Evolutionary conservation across 2,888 invertebrate genomes (phyloP).

Genomic region (Schizaphis graminum): DNA sequence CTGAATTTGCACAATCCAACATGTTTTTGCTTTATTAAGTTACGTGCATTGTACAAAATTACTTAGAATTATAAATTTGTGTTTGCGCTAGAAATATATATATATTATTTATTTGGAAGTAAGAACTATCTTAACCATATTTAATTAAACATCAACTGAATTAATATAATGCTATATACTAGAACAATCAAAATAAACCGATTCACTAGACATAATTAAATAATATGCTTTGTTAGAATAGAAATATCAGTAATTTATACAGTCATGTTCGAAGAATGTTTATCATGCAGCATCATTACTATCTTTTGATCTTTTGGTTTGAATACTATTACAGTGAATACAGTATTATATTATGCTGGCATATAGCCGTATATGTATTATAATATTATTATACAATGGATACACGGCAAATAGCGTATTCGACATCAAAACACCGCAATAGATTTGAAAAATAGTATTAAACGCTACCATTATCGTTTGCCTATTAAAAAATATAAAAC

Average conservation of each 20-base stretch:
- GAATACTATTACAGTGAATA: not conserved
- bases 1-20: not conserved
- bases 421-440: not conserved
- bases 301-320: constrained; percentile 7
- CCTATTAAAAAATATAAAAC: not conserved
- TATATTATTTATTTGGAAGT: not conserved
- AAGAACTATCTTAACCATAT: not conserved
- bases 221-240: not conserved
- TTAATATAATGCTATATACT: not conserved
- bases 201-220: not conserved
- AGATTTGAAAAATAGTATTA: not conserved
- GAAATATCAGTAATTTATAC: not conserved
- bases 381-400: too few species aligned
- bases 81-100: not conserved
- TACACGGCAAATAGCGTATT: not conserved
- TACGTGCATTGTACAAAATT: not conserved
- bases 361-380: not conserved
- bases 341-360: not conserved
- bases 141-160: not conserved
- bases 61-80: not conserved
- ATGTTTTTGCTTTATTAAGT: not conserved
- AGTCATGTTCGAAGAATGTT: constrained; percentile 2
- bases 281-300: not conserved
- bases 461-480: too few species aligned
- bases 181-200: not conserved